These are phyloP conservation scores for Condylura cristata DNA, from an alignment of 2,113 vertebrate genomes.

Conservation along the genomic window DNA sequence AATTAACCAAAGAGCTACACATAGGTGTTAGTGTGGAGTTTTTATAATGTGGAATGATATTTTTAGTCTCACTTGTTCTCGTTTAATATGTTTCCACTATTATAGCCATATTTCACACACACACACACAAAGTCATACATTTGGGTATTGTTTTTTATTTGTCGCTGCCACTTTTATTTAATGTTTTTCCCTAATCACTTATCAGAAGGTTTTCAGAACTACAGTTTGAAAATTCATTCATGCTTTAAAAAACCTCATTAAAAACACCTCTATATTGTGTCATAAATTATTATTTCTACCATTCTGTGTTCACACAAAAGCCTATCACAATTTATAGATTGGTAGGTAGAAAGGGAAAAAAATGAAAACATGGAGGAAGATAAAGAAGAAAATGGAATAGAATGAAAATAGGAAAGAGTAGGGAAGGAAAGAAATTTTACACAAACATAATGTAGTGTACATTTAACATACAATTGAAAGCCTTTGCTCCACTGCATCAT, in stretches of 20 bases:
- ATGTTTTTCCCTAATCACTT: background rate
- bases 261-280: background rate
- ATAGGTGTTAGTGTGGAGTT: background rate
- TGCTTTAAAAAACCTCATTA: background rate
- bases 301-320: background rate
- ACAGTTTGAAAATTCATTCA: background rate
- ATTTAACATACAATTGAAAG: background rate
- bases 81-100: background rate
- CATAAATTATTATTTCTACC: background rate
- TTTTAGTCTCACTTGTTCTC: background rate
- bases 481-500: background rate
- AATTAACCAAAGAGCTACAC: background rate
- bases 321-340: background rate
- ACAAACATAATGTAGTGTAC: background rate
- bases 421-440: background rate
- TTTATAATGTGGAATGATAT: background rate
- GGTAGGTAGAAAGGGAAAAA: background rate
- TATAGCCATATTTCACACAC: background rate
- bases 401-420: background rate
- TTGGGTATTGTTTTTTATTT: background rate
- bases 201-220: background rate
- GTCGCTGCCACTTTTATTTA: rapidly evolving
- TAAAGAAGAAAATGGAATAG: background rate
- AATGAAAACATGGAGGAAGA: background rate
- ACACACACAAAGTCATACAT: background rate